phyloP scores from a whole-genome alignment of 2,888 invertebrate genomes.

The Epinotia demarniana region DNA sequence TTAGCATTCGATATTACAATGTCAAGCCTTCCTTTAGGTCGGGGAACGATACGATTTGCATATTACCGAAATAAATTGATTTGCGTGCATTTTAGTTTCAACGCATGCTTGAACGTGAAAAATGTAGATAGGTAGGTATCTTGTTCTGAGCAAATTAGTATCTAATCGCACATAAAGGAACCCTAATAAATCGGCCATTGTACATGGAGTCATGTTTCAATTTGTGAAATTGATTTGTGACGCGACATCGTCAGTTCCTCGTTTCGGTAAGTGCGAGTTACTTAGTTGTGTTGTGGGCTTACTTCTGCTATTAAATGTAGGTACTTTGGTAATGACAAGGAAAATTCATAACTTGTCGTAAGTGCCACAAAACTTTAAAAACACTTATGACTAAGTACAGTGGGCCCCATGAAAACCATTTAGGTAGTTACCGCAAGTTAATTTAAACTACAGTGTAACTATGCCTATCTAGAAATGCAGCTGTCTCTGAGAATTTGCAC shows the following conservation, averaged over 20 bases:
- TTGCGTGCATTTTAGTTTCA: too few species aligned
- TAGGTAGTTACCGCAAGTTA: not conserved
- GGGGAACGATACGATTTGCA: too few species aligned
- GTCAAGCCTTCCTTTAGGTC: too few species aligned
- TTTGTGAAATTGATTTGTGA: conserved; percentile 77
- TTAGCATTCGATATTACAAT: too few species aligned
- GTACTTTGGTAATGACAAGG: not conserved
- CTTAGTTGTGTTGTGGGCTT: conserved; percentile 11
- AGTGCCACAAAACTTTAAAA: too few species aligned
- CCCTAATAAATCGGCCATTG: conserved; percentile 47
- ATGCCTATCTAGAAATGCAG: too few species aligned
- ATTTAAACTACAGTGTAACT: not conserved
- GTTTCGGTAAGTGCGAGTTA: conserved; percentile 14
- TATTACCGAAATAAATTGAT: too few species aligned
- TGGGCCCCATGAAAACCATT: not conserved
- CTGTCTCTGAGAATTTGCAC: too few species aligned
- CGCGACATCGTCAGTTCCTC: conserved; percentile 52
- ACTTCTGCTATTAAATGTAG: conserved; percentile 13
- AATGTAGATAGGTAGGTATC: not conserved
- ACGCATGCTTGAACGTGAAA: too few species aligned
- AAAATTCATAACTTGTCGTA: not conserved
- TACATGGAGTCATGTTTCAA: conserved; percentile 70
- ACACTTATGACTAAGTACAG: too few species aligned
- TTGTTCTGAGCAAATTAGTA: not conserved
- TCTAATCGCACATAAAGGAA: not conserved